Conservation (phyloP, 2,113 vertebrate genomes). For the Talpa occidentalis region DNA sequence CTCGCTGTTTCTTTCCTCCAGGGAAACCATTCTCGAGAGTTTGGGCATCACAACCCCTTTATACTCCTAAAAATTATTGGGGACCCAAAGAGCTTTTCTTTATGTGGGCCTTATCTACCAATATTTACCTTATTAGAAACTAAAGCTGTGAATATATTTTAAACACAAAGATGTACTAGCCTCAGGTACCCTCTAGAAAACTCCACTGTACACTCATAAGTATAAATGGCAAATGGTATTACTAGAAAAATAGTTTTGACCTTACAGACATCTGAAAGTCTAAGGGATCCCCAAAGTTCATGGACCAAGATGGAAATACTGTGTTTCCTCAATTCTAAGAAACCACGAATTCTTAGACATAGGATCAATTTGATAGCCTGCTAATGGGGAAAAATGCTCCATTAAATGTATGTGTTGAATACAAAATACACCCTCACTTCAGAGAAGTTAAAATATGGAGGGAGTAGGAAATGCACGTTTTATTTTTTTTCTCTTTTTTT, state of each 20-base stretch:
- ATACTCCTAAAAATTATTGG: slow-evolving; percentile 16
- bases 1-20: slow-evolving; percentile 42
- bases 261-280: slow-evolving; percentile 8
- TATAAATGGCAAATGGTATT: neutral
- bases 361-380: slow-evolving; percentile 17
- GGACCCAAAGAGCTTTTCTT: neutral
- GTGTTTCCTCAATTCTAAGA: slow-evolving; percentile 30
- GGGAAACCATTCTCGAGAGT: slow-evolving; percentile 23
- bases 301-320: neutral
- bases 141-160: slow-evolving; percentile 15
- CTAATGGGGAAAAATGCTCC: neutral
- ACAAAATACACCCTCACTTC: slow-evolving; percentile 37
- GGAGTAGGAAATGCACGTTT: neutral
- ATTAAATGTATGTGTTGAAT: slow-evolving; percentile 29
- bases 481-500: no score
- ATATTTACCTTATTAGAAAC: slow-evolving; percentile 41
- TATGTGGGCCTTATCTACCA: neutral
- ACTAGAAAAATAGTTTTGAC: slow-evolving; percentile 30
- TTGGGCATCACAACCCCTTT: slow-evolving; percentile 2
- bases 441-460: slow-evolving; percentile 47
- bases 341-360: neutral
- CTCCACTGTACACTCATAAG: neutral
- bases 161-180: slow-evolving; percentile 6
- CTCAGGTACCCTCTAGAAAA: slow-evolving; percentile 32
- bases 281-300: neutral